phyloP scores from a whole-genome alignment of 2,797 vertebrate species.

The Channa striata region DNA sequence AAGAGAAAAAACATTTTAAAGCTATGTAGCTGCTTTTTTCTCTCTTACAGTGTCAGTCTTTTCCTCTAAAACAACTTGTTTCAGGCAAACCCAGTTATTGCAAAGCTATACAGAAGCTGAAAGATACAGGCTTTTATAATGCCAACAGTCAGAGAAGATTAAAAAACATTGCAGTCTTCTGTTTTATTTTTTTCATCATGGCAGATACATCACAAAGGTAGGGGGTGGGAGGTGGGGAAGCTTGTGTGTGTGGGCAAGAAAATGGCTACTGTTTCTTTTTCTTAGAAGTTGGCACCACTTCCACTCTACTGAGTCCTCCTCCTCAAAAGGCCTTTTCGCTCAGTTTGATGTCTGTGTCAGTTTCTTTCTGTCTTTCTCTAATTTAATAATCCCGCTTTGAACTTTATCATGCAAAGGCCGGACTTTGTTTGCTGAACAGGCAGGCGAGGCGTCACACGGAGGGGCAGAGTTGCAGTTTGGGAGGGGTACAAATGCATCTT shows the following conservation, averaged over 20 bases:
- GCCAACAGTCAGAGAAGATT: constrained; percentile 76
- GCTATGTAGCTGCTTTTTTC: not conserved
- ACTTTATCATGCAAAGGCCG: constrained; percentile 71
- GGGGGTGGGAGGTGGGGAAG: constrained; percentile 9
- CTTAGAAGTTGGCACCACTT: constrained; percentile 78
- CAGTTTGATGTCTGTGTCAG: constrained; percentile 81
- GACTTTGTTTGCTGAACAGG: constrained; percentile 67
- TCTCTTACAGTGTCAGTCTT: constrained; percentile 10
- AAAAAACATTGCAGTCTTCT: constrained; percentile 68
- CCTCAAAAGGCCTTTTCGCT: constrained; percentile 68
- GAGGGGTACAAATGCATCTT: constrained; percentile 31
- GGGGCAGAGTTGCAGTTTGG: not conserved
- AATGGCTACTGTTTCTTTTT: constrained; percentile 62
- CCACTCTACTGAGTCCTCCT: constrained; percentile 67
- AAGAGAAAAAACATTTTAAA: constrained; percentile 15
- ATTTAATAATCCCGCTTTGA: constrained; percentile 85
- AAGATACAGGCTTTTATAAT: constrained; percentile 62
- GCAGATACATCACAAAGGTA: constrained; percentile 78
- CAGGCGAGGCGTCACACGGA: constrained; percentile 46
- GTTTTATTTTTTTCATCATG: constrained; percentile 60
- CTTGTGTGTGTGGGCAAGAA: constrained; percentile 47
- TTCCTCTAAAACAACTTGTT: constrained; percentile 45
- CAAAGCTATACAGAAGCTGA: constrained; percentile 49
- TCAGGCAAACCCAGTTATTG: constrained; percentile 67
- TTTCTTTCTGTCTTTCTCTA: constrained; percentile 79